Percentiles rank a stretch among this genome's conserved stretches.
phyloP scores from a whole-genome alignment of 2,888 invertebrate genomes.

The Ophioninae sp. region DNA sequence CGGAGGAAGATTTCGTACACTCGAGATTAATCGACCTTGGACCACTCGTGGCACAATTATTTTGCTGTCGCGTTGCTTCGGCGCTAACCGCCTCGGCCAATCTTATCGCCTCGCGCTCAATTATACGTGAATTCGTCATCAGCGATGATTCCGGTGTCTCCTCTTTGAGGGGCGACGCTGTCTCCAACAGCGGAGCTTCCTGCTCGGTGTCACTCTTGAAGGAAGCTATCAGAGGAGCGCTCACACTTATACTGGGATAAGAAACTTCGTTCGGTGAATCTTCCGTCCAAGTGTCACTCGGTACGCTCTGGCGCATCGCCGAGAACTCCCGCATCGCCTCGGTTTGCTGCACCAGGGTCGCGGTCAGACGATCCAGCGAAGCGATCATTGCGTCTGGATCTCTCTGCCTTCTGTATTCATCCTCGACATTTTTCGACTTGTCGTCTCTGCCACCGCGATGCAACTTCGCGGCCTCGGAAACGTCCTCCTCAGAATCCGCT shows the following conservation, averaged over 20 bases:
- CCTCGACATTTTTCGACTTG: slow-evolving; percentile 66
- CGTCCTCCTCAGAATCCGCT: slow-evolving; percentile 3
- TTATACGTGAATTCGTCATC: slow-evolving; percentile 87
- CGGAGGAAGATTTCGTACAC: slow-evolving; percentile 89
- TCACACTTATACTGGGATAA: slow-evolving; percentile 91
- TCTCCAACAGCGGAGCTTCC: slow-evolving; percentile 54
- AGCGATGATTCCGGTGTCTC: slow-evolving; percentile 81
- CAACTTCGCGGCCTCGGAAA: slow-evolving; percentile 3
- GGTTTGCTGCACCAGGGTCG: slow-evolving; percentile 85
- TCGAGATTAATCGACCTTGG: slow-evolving; percentile 86
- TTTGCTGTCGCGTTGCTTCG: slow-evolving; percentile 77
- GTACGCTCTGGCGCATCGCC: slow-evolving; percentile 79
- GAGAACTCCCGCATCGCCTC: slow-evolving; percentile 83
- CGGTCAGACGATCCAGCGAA: slow-evolving; percentile 85
- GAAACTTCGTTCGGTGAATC: slow-evolving; percentile 91
- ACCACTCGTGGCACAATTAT: slow-evolving; percentile 67
- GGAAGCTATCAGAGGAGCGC: slow-evolving; percentile 87
- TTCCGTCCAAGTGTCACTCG: slow-evolving; percentile 90
- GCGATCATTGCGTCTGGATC: slow-evolving; percentile 88
- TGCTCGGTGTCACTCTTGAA: slow-evolving; percentile 84
- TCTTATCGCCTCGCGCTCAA: slow-evolving; percentile 89
- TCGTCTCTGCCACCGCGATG: not conserved
- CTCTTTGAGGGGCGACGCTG: slow-evolving; percentile 63
- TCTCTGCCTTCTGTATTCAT: slow-evolving; percentile 81
- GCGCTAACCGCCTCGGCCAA: slow-evolving; percentile 84